Percentiles rank a stretch among this genome's conserved stretches.
phyloP scores from a whole-genome alignment of 2,888 invertebrate species.

The Drosophila birchii region DNA sequence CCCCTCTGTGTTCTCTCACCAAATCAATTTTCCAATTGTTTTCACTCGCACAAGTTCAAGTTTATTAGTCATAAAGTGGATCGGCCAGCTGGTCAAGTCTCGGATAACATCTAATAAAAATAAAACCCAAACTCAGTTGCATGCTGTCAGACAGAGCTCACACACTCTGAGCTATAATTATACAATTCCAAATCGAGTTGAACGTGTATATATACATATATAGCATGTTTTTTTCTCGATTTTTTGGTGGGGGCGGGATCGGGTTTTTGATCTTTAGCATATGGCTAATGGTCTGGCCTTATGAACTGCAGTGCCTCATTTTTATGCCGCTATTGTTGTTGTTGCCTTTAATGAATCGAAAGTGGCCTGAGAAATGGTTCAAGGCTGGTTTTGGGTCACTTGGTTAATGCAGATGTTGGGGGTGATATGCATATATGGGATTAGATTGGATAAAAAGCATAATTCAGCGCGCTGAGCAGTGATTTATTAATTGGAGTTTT shows the following conservation, averaged over 20 bases:
- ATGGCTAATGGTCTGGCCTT: constrained; percentile 58
- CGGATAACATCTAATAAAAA: constrained; percentile 71
- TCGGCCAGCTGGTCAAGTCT: constrained; percentile 56
- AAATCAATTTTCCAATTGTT: constrained; percentile 44
- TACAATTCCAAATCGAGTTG: constrained; percentile 55
- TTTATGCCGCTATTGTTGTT: constrained; percentile 10
- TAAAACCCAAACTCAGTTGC: constrained; percentile 44
- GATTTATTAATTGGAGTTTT: constrained; percentile 6
- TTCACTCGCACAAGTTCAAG: constrained; percentile 68
- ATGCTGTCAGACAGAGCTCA: constrained; percentile 23
- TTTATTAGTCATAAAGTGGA: constrained; percentile 72
- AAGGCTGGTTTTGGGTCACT: constrained; percentile 33
- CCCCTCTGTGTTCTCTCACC: constrained; percentile 5
- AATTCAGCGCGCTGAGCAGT: not conserved
- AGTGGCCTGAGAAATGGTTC: constrained; percentile 37
- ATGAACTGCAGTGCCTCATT: constrained; percentile 39
- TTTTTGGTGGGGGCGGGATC: constrained; percentile 45
- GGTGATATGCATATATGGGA: constrained; percentile 9
- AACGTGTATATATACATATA: constrained; percentile 1
- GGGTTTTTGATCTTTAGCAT: constrained; percentile 65
- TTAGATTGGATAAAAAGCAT: not conserved
- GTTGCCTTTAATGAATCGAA: constrained; percentile 29
- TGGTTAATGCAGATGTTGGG: constrained; percentile 7
- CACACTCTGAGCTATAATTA: constrained; percentile 58
- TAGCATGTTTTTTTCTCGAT: constrained; percentile 1